A percentile compares a stretch with the other conserved stretches of the same genome.
phyloP scores from a whole-genome alignment of 2,888 invertebrate genomes.

The Encarsia formosa region DNA sequence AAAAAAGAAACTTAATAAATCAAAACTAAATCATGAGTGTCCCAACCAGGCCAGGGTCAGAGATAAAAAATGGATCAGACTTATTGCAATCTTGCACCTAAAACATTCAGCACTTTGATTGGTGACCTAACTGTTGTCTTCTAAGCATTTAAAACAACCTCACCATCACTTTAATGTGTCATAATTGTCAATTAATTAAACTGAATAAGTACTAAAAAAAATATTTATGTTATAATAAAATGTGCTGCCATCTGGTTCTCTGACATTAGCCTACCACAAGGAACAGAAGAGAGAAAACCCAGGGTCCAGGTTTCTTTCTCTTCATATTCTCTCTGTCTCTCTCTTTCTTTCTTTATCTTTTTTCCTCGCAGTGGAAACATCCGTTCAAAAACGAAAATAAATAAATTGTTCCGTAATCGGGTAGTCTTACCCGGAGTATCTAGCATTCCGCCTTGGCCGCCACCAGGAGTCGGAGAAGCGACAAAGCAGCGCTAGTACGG shows the following conservation, averaged over 20 bases:
- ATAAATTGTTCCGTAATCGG: too few species aligned
- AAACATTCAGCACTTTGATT: background rate
- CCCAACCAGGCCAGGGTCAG: constrained; percentile 24
- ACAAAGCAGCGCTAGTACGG: too few species aligned
- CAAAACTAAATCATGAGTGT: background rate
- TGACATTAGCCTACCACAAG: constrained; percentile 43
- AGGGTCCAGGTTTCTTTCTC: too few species aligned
- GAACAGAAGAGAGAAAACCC: too few species aligned
- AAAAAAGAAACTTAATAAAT: constrained; percentile 3
- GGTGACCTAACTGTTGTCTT: background rate
- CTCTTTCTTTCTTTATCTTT: too few species aligned
- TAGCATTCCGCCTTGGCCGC: too few species aligned
- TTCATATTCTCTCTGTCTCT: too few species aligned
- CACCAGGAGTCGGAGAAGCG: too few species aligned
- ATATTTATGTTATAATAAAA: constrained; percentile 5
- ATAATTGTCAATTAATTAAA: background rate
- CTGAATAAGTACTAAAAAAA: constrained; percentile 3
- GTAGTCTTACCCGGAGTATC: too few species aligned
- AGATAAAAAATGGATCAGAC: constrained; percentile 17
- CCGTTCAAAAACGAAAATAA: too few species aligned
- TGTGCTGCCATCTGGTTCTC: constrained; percentile 50
- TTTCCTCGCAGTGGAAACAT: too few species aligned
- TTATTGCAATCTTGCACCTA: background rate
- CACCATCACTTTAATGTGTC: background rate
- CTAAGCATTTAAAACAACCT: background rate